Evolutionary conservation across 2,888 invertebrate genomes (phyloP), one percentile per base, ranked within the genome.

Genomic region (Euplexia lucipara): DNA sequence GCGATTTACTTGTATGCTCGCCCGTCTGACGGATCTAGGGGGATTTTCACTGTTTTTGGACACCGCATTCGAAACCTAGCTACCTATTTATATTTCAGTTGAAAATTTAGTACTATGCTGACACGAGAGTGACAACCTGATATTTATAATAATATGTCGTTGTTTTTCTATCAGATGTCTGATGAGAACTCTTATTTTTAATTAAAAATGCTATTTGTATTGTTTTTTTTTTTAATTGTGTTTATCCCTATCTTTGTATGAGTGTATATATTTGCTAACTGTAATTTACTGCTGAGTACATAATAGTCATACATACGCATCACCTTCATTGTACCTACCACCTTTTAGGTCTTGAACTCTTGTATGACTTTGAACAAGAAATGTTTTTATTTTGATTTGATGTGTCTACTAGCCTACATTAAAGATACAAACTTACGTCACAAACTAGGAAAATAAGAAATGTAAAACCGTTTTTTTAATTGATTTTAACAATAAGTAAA

Each of bases 1-100:
- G 65, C 71, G 70, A 79, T 79, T 70, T 75, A 56, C 75, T 66
- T 72, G 63, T 70, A 58, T 74, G 70, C 35, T 47, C 53, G 60
- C 22, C 35, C 53, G 44, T 49, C 63, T 60, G 58, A 64, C 57
- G 48, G 44, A 62, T 34, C 47, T 54, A 45, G 68, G 32, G 34
- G 69, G 57, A 60, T 66, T 58, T 68, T 45, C 44, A 53, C 47
- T 26, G 47, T 16, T 42, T 56, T 48, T 34, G 39, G 10, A 2
- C 6, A 47, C 34, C 8, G 18, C 34, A 16, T 30, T 48, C 18
- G 7, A 34, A 20, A 34, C 22, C 34, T 30, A n/a, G 7, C 6
- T n/a, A 26, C 9, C n/a, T 39, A 16, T 18, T 3, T 22, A 12
- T 30, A 7, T 64, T 45, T 54, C 12, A 3, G 18, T 20, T 39